Base-by-base conservation (phyloP, 2,888 invertebrate genomes). In the Pollenia amentaria region DNA sequence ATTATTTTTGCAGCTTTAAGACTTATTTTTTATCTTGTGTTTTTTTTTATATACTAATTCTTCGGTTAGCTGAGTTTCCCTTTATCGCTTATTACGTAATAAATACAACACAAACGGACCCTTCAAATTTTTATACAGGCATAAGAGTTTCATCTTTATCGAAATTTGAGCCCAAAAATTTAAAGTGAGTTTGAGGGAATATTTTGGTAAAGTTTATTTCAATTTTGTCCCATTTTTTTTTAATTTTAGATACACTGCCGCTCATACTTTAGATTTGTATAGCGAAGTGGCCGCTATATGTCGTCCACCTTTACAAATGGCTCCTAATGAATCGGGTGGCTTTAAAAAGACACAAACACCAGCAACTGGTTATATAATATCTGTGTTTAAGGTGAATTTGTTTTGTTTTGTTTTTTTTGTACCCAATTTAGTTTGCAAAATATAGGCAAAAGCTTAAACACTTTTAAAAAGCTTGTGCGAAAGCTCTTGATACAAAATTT, bases 281-380 rank as follows among this genome's bases (percentile, higher is more conserved):
- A 97, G 97, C 91, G 98, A 98, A 94, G 98, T 98, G 83, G 98
- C 98, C 8, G 97, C 97, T 92, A 98, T 98, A 89, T 97, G 97
- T 89, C 94, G 98, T 88, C 98, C 98, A 60, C 98, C 98, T 0
- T 95, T 98, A 89, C 91, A 91, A 48, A 81, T 93, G 89, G 91
- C 93, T 44, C 96, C 95, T 90, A 97, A 97, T 91, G 95, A 96
- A 69, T 96, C 96, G 80, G 96, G 96, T 70, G 95, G 96, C 85
- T 95, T 96, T 75, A 96, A 97, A 92, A 96, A 97, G 92, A 96
- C 96, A 8, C 96, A 96, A 91, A 96, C 97, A 79, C 95, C 97
- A 84, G 94, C 96, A 88, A 98, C 98, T 40, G 98, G 98, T 69
- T 98, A 97, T 92, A 97, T 98, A 92, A 96, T 98, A 89, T 97